phyloP scores from a whole-genome alignment of 2,888 invertebrate species.

The Erebia ligea region DNA sequence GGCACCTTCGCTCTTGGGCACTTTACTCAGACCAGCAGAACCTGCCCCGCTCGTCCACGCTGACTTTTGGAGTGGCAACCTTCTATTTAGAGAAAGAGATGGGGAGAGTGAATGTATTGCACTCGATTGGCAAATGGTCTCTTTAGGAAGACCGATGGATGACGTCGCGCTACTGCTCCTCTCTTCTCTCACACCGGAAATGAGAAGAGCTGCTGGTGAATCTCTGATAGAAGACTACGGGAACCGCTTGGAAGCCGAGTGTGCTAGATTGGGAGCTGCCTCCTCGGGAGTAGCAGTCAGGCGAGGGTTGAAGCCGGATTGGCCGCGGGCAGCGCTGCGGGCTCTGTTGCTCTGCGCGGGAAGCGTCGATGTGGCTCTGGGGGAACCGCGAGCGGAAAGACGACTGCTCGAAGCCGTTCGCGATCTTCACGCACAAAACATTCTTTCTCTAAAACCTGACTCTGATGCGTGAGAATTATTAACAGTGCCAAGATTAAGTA shows the following conservation, averaged over 20 bases:
- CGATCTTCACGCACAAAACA: slow-evolving; percentile 88
- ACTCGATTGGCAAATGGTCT: slow-evolving; percentile 94
- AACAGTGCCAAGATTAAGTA: slow-evolving; percentile 57
- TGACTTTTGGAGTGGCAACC: slow-evolving; percentile 93
- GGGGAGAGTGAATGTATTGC: slow-evolving; percentile 86
- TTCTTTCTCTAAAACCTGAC: slow-evolving; percentile 82
- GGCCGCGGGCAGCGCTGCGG: slow-evolving; percentile 87
- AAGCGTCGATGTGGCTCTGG: slow-evolving; percentile 91
- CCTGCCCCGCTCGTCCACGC: slow-evolving; percentile 91
- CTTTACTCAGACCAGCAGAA: slow-evolving; percentile 87
- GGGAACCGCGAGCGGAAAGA: slow-evolving; percentile 89
- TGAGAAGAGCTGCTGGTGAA: slow-evolving; percentile 85
- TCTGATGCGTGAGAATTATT: slow-evolving; percentile 59
- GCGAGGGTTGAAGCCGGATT: slow-evolving; percentile 82
- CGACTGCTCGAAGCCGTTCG: slow-evolving; percentile 88
- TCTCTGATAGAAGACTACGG: slow-evolving; percentile 88
- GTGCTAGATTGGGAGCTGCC: slow-evolving; percentile 84
- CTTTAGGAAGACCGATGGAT: slow-evolving; percentile 89
- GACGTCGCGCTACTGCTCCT: slow-evolving; percentile 89
- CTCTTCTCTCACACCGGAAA: slow-evolving; percentile 88
- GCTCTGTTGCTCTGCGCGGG: slow-evolving; percentile 91
- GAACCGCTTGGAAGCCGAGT: slow-evolving; percentile 84
- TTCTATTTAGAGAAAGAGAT: slow-evolving; percentile 84
- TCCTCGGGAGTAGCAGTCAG: slow-evolving; percentile 77
- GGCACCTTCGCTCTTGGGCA: slow-evolving; percentile 88